Percentiles rank a stretch among this genome's conserved stretches.
These are phyloP conservation scores for Scaptomyza flava DNA, from an alignment of 2,888 invertebrate species.

Conservation along the genomic window DNA sequence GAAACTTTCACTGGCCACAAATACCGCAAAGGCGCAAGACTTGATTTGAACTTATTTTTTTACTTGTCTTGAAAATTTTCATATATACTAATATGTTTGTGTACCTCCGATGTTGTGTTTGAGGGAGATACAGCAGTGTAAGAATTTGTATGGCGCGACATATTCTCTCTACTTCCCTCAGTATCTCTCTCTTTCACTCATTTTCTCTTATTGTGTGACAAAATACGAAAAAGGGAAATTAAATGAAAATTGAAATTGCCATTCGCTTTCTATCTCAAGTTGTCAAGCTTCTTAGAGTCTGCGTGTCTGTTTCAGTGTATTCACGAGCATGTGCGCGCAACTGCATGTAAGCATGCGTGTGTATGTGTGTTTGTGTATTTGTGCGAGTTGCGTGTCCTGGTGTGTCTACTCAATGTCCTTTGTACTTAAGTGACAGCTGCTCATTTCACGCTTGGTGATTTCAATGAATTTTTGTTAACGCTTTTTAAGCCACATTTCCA, in stretches of 20 bases:
- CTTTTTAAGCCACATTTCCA: slow-evolving; percentile 45
- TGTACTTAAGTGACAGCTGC: slow-evolving; percentile 78
- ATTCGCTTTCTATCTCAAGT: slow-evolving; percentile 61
- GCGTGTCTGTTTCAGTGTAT: slow-evolving; percentile 15
- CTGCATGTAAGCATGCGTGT: slow-evolving; percentile 7
- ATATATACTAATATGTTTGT: background rate
- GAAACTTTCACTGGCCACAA: slow-evolving; percentile 45
- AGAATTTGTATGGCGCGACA: slow-evolving; percentile 44
- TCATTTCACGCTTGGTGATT: slow-evolving; percentile 78
- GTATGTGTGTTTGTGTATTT: slow-evolving; percentile 15
- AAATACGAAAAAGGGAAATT: slow-evolving; percentile 64
- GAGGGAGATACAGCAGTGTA: slow-evolving; percentile 29
- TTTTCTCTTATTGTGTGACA: slow-evolving; percentile 2
- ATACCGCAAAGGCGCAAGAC: slow-evolving; percentile 27
- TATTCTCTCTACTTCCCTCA: slow-evolving; percentile 5
- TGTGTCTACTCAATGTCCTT: slow-evolving; percentile 58
- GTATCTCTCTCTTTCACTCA: background rate
- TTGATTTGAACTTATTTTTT: slow-evolving; percentile 8
- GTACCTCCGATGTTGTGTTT: background rate
- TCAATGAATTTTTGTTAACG: slow-evolving; percentile 71
- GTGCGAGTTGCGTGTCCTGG: slow-evolving; percentile 31
- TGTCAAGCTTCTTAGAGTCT: slow-evolving; percentile 44
- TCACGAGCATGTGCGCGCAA: slow-evolving; percentile 11
- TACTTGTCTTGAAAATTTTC: slow-evolving; percentile 1
- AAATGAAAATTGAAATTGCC: slow-evolving; percentile 80